Evolutionary conservation across 2,113 vertebrate species (phyloP).

Genomic region (Edolisoma coerulescens): DNA sequence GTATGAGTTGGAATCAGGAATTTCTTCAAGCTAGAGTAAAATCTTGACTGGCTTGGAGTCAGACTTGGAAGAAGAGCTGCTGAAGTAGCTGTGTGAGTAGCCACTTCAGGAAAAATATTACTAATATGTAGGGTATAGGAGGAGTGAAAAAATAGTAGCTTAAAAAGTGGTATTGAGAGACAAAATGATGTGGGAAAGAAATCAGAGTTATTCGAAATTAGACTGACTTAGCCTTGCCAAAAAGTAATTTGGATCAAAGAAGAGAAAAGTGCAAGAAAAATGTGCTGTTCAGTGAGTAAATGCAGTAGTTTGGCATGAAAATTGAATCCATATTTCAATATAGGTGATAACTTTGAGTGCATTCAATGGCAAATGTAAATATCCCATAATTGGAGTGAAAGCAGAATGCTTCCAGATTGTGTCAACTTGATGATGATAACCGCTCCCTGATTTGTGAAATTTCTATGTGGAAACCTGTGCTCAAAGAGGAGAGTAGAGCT

Average conservation of each 20-base stretch:
- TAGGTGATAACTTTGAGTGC: neutral
- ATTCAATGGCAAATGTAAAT: neutral
- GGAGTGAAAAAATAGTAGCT: neutral
- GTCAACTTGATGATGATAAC: neutral
- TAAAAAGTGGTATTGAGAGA: neutral
- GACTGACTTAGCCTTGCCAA: neutral
- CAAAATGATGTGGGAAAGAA: neutral
- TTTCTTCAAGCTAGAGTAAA: neutral
- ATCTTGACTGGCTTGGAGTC: neutral
- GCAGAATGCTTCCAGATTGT: neutral
- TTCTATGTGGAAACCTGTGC: neutral
- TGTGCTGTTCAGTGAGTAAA: neutral
- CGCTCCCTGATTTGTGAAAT: neutral
- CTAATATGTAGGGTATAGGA: neutral
- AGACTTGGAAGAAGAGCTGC: neutral
- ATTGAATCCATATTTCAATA: neutral
- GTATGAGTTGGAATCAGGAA: neutral
- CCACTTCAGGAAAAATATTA: neutral
- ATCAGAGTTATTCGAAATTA: neutral
- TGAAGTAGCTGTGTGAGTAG: neutral
- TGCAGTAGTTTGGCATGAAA: neutral
- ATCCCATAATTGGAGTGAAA: neutral
- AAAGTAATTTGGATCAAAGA: slow-evolving; percentile 1
- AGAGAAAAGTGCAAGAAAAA: neutral
- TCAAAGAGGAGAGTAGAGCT: neutral